These are phyloP conservation scores for Folsomia candida DNA, from an alignment of 2,888 invertebrate species.

Conservation along the genomic window DNA sequence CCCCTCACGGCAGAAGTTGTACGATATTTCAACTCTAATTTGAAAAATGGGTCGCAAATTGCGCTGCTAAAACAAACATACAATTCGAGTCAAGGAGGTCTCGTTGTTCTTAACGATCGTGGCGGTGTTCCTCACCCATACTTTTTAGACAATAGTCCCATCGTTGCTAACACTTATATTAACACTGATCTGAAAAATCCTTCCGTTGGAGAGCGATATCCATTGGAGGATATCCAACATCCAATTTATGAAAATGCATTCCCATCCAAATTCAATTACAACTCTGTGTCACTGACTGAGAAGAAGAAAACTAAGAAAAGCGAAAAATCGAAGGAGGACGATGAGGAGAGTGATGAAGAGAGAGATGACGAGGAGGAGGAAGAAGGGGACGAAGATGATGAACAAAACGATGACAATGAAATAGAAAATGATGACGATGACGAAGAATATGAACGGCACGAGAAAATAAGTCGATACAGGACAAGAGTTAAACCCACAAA, in stretches of 20 bases:
- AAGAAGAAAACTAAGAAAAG: slow-evolving; percentile 8
- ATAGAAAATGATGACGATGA: background rate
- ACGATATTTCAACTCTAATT: slow-evolving; percentile 32
- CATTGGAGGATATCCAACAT: background rate
- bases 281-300: background rate
- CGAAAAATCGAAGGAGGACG: slow-evolving; percentile 9
- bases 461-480: slow-evolving; percentile 1
- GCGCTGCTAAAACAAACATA: slow-evolving; percentile 12
- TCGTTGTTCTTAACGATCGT: slow-evolving; percentile 18
- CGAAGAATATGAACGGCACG: background rate
- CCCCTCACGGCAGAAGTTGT: slow-evolving; percentile 36
- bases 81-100: slow-evolving; percentile 14
- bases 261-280: background rate
- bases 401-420: background rate
- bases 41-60: slow-evolving; percentile 25
- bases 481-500: background rate
- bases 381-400: background rate
- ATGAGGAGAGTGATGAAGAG: background rate
- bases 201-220: slow-evolving; percentile 16
- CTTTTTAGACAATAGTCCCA: slow-evolving; percentile 29
- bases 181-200: slow-evolving; percentile 37
- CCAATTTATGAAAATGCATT: slow-evolving; percentile 1
- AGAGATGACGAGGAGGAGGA: background rate
- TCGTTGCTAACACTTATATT: slow-evolving; percentile 23
- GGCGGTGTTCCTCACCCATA: slow-evolving; percentile 21